Evolutionary conservation across 2,113 vertebrate genomes (phyloP).

Genomic region (Pandion haliaetus): DNA sequence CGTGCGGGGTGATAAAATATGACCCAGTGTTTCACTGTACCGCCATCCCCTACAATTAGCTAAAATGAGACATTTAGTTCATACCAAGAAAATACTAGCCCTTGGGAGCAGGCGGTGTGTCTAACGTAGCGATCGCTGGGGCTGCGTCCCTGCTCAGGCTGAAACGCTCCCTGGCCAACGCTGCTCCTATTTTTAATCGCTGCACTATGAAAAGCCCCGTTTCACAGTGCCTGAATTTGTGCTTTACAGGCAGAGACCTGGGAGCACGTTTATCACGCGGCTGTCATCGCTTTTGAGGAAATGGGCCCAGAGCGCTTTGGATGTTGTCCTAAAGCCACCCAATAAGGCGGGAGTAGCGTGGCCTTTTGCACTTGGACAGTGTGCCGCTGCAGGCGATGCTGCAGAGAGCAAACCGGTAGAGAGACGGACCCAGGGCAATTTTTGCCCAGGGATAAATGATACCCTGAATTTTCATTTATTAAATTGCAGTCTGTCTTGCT

Average conservation of each 20-base stretch:
- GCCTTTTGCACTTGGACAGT: not conserved
- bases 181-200: not conserved
- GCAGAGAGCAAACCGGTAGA: not conserved
- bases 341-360: accelerated
- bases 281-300: constrained; percentile 17
- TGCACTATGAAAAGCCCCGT: not conserved
- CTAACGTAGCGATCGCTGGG: accelerated
- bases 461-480: not conserved
- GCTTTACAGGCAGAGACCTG: not conserved
- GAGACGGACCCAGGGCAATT: accelerated
- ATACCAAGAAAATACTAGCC: not conserved
- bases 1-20: not conserved
- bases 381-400: not conserved
- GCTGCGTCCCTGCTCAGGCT: not conserved
- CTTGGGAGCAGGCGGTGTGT: not conserved
- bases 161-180: not conserved
- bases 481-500: not conserved
- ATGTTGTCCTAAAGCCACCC: not conserved
- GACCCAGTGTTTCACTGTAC: not conserved
- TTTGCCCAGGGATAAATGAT: accelerated
- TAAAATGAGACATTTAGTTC: not conserved
- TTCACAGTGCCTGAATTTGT: not conserved
- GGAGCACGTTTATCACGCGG: not conserved
- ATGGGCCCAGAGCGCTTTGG: accelerated
- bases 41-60: not conserved